phyloP scores from a whole-genome alignment of 2,888 invertebrate genomes.

The Drosophila hawaiiensis region DNA sequence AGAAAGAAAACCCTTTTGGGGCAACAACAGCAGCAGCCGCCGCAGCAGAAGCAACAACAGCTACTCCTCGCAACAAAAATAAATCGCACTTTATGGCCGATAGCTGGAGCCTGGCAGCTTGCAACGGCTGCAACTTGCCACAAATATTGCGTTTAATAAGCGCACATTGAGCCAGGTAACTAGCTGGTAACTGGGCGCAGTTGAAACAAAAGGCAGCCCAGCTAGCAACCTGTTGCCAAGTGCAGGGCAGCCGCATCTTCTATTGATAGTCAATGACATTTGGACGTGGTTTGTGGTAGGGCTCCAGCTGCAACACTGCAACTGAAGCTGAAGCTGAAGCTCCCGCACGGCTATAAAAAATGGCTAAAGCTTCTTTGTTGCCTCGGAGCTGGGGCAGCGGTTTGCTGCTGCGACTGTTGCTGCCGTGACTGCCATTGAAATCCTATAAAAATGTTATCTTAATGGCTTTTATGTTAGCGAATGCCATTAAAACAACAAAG shows the following conservation, averaged over 20 bases:
- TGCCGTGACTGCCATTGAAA: constrained; percentile 72
- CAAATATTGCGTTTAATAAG: constrained; percentile 81
- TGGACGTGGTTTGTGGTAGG: constrained; percentile 71
- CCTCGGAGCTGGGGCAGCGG: constrained; percentile 42
- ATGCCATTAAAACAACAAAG: constrained; percentile 79
- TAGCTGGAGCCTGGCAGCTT: constrained; percentile 23
- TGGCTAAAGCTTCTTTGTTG: constrained; percentile 64
- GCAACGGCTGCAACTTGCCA: constrained; percentile 66
- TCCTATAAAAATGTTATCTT: constrained; percentile 83
- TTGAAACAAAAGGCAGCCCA: constrained; percentile 61
- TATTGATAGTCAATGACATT: constrained; percentile 82
- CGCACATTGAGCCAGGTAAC: constrained; percentile 65
- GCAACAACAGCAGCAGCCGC: constrained; percentile 29
- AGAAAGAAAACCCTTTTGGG: constrained; percentile 61
- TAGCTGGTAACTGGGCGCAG: constrained; percentile 67
- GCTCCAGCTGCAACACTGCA: constrained; percentile 22
- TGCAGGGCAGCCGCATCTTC: constrained; percentile 62
- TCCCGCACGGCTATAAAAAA: constrained; percentile 57
- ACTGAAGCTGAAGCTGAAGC: constrained; percentile 21
- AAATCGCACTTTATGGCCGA: constrained; percentile 79
- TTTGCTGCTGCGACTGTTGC: constrained; percentile 45
- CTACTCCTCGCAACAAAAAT: constrained; percentile 66
- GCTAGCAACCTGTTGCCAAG: constrained; percentile 66
- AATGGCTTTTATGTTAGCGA: constrained; percentile 84
- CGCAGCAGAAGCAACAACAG: not conserved